phyloP scores from a whole-genome alignment of 2,888 invertebrate genomes.

The Choreutis nemorana region DNA sequence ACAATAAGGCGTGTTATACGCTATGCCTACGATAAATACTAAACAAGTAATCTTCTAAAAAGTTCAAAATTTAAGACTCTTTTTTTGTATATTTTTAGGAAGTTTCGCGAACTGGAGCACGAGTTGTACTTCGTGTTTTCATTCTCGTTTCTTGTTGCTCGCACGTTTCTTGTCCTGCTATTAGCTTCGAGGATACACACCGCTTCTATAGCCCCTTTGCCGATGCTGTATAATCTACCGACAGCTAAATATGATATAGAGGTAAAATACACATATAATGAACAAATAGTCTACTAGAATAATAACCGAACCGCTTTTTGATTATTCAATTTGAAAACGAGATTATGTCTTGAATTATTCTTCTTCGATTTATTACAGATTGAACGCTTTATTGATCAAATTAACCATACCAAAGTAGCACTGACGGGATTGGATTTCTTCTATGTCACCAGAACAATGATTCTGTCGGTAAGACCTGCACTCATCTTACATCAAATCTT shows the following conservation, averaged over 20 bases:
- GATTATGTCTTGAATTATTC: no score
- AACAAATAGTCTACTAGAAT: no score
- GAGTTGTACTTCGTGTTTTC: constrained; percentile 56
- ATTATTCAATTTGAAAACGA: no score
- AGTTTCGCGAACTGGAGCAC: constrained; percentile 22
- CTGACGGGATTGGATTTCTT: constrained; percentile 68
- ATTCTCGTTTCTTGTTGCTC: constrained; percentile 45
- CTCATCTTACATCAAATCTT: no score
- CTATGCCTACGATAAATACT: no score
- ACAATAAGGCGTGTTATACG: no score
- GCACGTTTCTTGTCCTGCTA: constrained; percentile 48
- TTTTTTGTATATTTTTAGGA: constrained; percentile 15
- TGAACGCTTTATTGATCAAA: constrained; percentile 66
- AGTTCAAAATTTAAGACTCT: no score
- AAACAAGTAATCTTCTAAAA: no score
- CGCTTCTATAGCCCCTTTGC: constrained; percentile 36
- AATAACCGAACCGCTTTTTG: no score
- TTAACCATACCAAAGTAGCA: constrained; percentile 64
- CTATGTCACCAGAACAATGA: constrained; percentile 49
- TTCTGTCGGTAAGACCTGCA: constrained; percentile 38
- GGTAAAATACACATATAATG: no score
- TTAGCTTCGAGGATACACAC: constrained; percentile 53
- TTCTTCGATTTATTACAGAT: constrained; percentile 38
- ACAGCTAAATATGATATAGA: constrained; percentile 39
- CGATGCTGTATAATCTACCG: constrained; percentile 45